Evolutionary conservation across 2,888 invertebrate genomes (phyloP), one percentile per base, ranked within the genome.

Genomic region (Germaria angustata): DNA sequence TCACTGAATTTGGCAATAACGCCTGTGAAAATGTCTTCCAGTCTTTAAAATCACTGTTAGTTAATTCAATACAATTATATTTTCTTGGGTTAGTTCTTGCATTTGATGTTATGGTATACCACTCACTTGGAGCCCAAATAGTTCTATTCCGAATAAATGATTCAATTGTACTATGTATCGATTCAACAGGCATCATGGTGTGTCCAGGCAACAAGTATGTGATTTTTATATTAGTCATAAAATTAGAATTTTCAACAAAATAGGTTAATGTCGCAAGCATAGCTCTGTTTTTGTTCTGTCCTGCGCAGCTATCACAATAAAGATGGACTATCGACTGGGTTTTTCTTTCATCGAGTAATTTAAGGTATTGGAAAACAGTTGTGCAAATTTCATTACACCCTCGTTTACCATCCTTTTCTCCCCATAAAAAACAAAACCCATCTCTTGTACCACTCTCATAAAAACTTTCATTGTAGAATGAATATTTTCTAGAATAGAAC

Each of bases 21-120:
- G 71, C 71, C 34, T 72, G 59, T 75, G 68, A 77, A 77, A 77
- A 69, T 61, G 46, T 51, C 66, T 77, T 77, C 61, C 77, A 77
- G 34, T 77, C 61, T 57, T 61, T 51, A 61, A 77, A 77, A 61
- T 68, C 77, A 15, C 39, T 49, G 44, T 59, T 20, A 55, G 53
- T 69, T 59, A 77, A 13, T 51, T 22, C 41, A 66, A 77, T 69
- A 57, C 61, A 66, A 34, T 68, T 36, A 76, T 68, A 76, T 41
- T 53, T 57, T 22, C 9, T 22, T 22, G 22, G 22, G 28, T 53
- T 53, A 55, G 80, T 63, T 63, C 75, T 61, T 20, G 69, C 51
- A 17, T 69, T 80, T 20, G 63, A 61, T 32, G 75, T 75, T 22
- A 75, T 61, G 4, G 80, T 69, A 39, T 15, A 44, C 75, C 75